Evolutionary conservation across 1,140 invertebrate species (phyloP), one percentile per base, ranked within the genome.

Genomic region (Arctopsyche grandis): DNA sequence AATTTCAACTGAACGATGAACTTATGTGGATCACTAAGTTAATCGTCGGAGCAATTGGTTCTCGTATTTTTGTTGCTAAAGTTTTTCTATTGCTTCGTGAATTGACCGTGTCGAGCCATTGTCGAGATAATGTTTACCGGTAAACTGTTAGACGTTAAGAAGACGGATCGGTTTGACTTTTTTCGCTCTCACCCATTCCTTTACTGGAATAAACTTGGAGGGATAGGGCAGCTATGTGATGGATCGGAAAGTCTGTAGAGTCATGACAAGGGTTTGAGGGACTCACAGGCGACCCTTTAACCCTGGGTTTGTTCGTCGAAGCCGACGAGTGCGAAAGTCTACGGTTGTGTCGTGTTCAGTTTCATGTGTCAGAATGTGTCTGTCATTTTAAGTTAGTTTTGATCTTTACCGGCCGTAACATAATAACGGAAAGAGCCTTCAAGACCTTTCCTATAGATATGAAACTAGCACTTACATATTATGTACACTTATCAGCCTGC

Each of bases 91-190:
- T 7, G 29, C 7, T 16, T 12, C 48, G 48, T 52, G 48, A 16
- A 52, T 52, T 52, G 48, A 12, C 4, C 16, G 16, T 52, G 48
- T 52, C 48, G 16, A 52, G 48, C 12, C 48, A 52, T 52, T 52
- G 48, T 52, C 48, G 48, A 44, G 69, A 71, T 74, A 58, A 56
- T 56, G 14, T 74, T 58, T 16, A 26, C 1, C 46, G 69, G 71
- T 26, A 19, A 74, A 58, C 71, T 56, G 22, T 74, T 16, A 21
- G 71, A 74, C 71, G 24, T 56, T 14, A 1, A 12, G 19, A 74
- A 74, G 71, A 74, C 71, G 24, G 71, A 74, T 74, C 26, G 71
- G 46, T 48, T 56, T 24, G 9, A 24, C 16, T 74, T 74, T 74
- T 74, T 74, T 46, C 26, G 60, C 38, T 5, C 26, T 4, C 16